Conservation (phyloP, 2,888 invertebrate genomes). For the Micropterix aruncella region DNA sequence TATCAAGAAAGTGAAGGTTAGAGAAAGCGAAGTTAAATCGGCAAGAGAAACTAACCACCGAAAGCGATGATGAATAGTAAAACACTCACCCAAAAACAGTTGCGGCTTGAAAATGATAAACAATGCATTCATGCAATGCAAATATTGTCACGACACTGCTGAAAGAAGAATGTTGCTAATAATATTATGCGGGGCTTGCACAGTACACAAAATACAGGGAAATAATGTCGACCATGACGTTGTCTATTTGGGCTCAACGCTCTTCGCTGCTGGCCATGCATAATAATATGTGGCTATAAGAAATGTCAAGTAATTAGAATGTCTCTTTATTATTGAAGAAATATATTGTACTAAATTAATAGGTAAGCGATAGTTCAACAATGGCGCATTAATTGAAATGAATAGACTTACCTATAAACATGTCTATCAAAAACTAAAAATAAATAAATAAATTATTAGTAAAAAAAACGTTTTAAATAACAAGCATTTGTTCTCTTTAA, state of each 20-base stretch:
- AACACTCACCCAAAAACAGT: no score
- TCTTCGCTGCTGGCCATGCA: constrained; percentile 10
- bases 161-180: constrained; percentile 13
- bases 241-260: constrained; percentile 8
- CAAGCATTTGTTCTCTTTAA: neutral
- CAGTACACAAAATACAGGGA: constrained; percentile 11
- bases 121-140: no score
- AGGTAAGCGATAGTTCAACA: constrained; percentile 9
- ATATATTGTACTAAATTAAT: constrained; percentile 12
- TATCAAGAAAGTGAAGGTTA: no score
- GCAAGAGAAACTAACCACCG: no score
- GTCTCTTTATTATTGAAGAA: constrained; percentile 14
- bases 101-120: no score
- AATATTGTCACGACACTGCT: constrained; percentile 12
- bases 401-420: constrained; percentile 6
- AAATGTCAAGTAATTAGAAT: constrained; percentile 12
- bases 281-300: constrained; percentile 12
- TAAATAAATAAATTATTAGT: constrained; percentile 1
- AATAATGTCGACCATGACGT: constrained; percentile 12
- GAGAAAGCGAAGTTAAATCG: no score
- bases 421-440: constrained; percentile 1
- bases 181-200: constrained; percentile 14
- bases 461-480: constrained; percentile 1
- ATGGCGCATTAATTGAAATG: constrained; percentile 9
- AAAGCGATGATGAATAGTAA: no score